Evolutionary conservation across 2,888 invertebrate genomes (phyloP), one percentile per base, ranked within the genome.

Genomic region (Dynastes maya): DNA sequence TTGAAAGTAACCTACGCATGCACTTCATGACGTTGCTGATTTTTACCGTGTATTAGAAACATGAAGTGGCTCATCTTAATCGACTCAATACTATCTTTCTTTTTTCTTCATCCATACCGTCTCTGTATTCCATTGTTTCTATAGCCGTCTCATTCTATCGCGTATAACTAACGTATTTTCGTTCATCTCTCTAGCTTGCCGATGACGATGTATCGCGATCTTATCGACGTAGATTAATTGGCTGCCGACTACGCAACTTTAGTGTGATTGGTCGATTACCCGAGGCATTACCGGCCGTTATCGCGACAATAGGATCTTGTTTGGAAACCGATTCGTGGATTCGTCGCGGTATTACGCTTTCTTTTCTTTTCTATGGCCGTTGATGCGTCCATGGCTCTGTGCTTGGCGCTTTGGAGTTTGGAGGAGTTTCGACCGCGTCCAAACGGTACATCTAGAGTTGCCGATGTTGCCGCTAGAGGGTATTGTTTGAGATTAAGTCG

Each of bases 181-280:
- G 11, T 45, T 8, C 11, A 45, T 45, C 45, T 11, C 11, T 11
- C 8, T 11, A 2, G 9, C 45, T 11, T 8, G 6, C 45, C 45
- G 11, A 45, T 45, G 45, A 11, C 45, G 45, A 45, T 45, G 58
- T 77, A 77, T 80, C 78, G 81, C 76, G 83, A 84, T 83, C 83
- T 85, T 84, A 87, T 87, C 87, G 86, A 86, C 85, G 84, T 82
- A 84, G 84, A 87, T 87, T 87, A 88, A 88, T 87, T 87, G 86
- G 86, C 86, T 85, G 84, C 86, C 84, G 86, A 85, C 85, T 86
- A 86, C 86, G 86, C 86, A 86, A 84, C 84, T 82, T 82, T 85
- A 86, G 86, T 85, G 85, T 87, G 86, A 86, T 87, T 86, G 87
- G 85, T 84, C 84, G 84, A 84, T 85, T 84, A 83, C 83, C 83